Evolutionary conservation across 2,113 vertebrate species (phyloP).

Genomic region (Marmota flaviventris): DNA sequence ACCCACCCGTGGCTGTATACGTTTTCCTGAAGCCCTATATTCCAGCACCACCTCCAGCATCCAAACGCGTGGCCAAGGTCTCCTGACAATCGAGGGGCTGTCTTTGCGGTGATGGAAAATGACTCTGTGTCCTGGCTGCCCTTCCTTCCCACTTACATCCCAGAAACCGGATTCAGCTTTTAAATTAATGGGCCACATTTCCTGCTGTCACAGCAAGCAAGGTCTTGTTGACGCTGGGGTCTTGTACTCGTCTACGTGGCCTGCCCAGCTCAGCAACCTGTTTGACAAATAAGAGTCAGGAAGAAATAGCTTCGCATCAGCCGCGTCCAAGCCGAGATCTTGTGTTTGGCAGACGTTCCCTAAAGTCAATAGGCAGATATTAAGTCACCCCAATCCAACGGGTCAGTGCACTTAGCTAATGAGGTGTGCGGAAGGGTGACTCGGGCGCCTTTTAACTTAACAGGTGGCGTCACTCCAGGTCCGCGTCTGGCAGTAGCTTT

Average conservation of each 20-base stretch:
- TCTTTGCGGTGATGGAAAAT: accelerated
- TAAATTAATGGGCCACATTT: background rate
- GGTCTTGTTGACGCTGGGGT: background rate
- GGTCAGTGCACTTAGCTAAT: constrained; percentile 65
- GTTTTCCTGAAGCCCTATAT: background rate
- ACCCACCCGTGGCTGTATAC: accelerated
- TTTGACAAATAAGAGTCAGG: constrained; percentile 28
- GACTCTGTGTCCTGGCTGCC: accelerated
- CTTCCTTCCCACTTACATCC: background rate
- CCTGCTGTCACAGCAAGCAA: background rate
- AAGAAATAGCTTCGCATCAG: background rate
- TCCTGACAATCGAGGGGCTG: accelerated
- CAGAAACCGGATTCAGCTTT: background rate
- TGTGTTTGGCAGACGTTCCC: constrained; percentile 24
- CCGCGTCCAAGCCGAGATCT: background rate
- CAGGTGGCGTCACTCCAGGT: background rate
- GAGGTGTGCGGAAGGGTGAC: background rate
- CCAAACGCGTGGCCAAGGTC: accelerated
- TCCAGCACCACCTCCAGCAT: background rate
- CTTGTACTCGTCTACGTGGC: background rate
- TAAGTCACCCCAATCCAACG: background rate
- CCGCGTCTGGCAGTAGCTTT: background rate
- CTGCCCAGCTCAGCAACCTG: constrained; percentile 13
- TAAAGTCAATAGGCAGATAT: constrained; percentile 55
- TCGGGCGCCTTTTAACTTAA: constrained; percentile 24